phyloP scores from a whole-genome alignment of 2,797 vertebrate species.

The Sylvia borin region DNA sequence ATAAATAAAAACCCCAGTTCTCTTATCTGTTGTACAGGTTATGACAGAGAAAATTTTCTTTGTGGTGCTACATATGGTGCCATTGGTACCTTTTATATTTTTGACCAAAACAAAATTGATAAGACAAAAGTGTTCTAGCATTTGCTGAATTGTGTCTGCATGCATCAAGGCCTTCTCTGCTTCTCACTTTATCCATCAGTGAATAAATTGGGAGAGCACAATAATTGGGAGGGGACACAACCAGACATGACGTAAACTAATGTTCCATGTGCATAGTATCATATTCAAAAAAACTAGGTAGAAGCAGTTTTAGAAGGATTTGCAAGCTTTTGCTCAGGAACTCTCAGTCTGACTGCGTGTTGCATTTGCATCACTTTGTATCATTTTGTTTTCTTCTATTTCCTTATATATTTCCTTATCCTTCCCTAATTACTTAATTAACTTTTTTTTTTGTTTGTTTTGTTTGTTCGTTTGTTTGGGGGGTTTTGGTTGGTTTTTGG shows the following conservation, averaged over 20 bases:
- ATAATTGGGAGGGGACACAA: not conserved
- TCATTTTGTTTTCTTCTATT: not conserved
- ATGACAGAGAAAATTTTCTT: not conserved
- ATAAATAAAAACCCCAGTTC: rapidly evolving
- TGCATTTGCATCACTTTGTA: not conserved
- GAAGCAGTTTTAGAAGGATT: not conserved
- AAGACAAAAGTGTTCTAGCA: not conserved
- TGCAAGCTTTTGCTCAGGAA: not conserved
- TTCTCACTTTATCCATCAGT: not conserved
- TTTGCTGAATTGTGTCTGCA: not conserved
- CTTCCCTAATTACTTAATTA: not conserved
- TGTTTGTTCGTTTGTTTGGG: no score
- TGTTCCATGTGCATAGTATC: not conserved
- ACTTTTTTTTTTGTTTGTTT: not conserved
- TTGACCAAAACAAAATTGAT: not conserved
- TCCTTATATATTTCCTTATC: not conserved
- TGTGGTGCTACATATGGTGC: rapidly evolving
- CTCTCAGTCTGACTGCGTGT: not conserved
- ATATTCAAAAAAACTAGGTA: not conserved
- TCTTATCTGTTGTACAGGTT: not conserved
- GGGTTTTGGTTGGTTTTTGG: no score
- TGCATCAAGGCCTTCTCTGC: not conserved
- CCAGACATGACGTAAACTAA: not conserved
- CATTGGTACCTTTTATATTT: not conserved
- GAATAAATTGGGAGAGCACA: not conserved